Conservation (phyloP, 2,888 invertebrate genomes). For the Imbricaverruca yamaguchii region DNA sequence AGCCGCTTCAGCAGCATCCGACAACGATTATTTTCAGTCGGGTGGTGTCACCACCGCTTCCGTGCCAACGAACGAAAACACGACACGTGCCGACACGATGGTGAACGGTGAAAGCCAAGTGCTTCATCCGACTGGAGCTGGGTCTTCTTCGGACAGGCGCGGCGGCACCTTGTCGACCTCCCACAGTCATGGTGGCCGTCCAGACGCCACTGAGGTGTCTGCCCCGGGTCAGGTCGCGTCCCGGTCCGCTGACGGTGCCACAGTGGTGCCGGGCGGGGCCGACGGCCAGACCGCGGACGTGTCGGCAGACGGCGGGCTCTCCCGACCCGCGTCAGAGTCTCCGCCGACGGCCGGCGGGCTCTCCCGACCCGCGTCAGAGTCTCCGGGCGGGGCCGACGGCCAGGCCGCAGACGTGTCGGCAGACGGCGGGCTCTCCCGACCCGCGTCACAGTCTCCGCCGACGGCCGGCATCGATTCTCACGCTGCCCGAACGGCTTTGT, state of each 20-base stretch:
- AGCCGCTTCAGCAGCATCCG: too few species aligned
- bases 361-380: not conserved
- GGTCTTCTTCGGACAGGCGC: too few species aligned
- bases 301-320: not conserved
- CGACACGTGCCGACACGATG: too few species aligned
- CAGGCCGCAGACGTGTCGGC: not conserved
- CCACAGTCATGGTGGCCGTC: too few species aligned
- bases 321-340: not conserved
- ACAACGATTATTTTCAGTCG: too few species aligned
- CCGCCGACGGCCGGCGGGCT: not conserved
- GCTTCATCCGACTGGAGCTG: too few species aligned
- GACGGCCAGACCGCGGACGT: not conserved
- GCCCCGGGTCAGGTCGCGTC: too few species aligned
- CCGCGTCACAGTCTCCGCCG: not conserved
- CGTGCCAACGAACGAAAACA: too few species aligned
- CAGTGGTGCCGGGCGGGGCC: not conserved
- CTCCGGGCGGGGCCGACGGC: not conserved
- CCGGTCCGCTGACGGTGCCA: not conserved
- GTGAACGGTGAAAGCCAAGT: too few species aligned
- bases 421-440: not conserved
- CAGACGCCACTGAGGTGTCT: too few species aligned
- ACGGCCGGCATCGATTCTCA: slow-evolving; percentile 2
- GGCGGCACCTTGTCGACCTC: too few species aligned
- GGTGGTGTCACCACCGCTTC: too few species aligned
- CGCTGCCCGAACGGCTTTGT: not conserved